Conservation (phyloP, 1,140 invertebrate genomes). For the Drosophila serrata region DNA sequence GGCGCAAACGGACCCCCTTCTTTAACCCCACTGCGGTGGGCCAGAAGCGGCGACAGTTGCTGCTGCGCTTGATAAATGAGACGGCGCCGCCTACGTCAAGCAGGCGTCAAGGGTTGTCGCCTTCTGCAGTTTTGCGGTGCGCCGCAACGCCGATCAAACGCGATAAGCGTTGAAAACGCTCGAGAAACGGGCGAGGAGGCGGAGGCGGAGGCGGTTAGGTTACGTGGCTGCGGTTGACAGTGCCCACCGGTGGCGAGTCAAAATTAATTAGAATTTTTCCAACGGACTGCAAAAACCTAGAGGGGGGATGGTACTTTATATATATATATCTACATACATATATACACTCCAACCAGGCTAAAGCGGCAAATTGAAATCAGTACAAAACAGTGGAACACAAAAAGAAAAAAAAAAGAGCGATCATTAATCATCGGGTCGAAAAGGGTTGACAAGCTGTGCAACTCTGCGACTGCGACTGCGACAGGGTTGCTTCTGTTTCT, state of each 20-base stretch:
- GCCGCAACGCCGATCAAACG: conserved; percentile 79
- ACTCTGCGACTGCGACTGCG: conserved; percentile 34
- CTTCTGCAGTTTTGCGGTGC: conserved; percentile 64
- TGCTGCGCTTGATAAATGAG: conserved; percentile 75
- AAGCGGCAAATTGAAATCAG: conserved; percentile 76
- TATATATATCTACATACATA: neutral
- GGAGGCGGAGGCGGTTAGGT: conserved; percentile 20
- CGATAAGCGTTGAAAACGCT: conserved; percentile 66
- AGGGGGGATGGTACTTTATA: conserved; percentile 20
- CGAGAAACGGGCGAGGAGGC: neutral
- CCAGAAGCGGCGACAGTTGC: conserved; percentile 40
- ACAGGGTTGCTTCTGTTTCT: conserved; percentile 32
- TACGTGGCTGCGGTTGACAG: conserved; percentile 75
- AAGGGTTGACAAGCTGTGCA: conserved; percentile 76
- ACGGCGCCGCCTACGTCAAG: conserved; percentile 68
- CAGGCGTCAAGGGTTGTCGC: conserved; percentile 72
- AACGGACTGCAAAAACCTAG: conserved; percentile 38
- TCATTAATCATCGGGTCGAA: conserved; percentile 75
- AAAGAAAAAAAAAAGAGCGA: conserved; percentile 57
- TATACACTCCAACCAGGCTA: conserved; percentile 23
- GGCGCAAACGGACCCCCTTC: neutral
- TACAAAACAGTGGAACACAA: conserved; percentile 60
- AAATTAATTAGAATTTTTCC: conserved; percentile 83
- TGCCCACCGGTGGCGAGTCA: conserved; percentile 82
- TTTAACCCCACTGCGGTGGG: conserved; percentile 4